A percentile compares a stretch with the other conserved stretches of the same genome.
Evolutionary conservation across 1,140 invertebrate genomes (phyloP).

Genomic region (Lordiphosa mommai): DNA sequence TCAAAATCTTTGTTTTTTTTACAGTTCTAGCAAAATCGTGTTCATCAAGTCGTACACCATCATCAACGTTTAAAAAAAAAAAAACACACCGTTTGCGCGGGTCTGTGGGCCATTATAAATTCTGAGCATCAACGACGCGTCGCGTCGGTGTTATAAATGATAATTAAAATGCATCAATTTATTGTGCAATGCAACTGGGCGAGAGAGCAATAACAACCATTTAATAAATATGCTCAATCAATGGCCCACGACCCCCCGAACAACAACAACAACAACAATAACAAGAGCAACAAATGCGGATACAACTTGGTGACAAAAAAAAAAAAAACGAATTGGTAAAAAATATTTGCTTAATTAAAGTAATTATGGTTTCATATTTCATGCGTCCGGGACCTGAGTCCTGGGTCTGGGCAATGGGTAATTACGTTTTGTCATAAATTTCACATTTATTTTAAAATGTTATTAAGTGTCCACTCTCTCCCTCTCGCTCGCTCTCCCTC

Average conservation of each 20-base stretch:
- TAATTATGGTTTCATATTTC: constrained; percentile 76
- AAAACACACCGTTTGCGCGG: too few species aligned
- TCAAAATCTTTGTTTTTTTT: too few species aligned
- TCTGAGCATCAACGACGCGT: neutral
- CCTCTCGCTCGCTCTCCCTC: neutral
- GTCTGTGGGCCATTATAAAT: too few species aligned
- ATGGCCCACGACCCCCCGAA: constrained; percentile 37
- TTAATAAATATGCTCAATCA: constrained; percentile 75
- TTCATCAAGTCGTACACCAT: too few species aligned
- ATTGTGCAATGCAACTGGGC: constrained; percentile 24
- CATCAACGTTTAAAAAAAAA: too few species aligned
- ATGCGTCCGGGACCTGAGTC: constrained; percentile 34
- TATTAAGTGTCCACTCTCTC: constrained; percentile 45
- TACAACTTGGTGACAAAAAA: neutral
- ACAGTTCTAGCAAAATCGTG: too few species aligned
- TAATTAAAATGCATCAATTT: constrained; percentile 74
- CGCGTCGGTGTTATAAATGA: constrained; percentile 45
- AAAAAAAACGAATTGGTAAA: constrained; percentile 11
- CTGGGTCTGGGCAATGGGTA: constrained; percentile 33
- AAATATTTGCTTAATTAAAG: constrained; percentile 77
- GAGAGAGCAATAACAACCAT: constrained; percentile 59
- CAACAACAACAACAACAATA: too few species aligned
- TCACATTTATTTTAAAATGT: constrained; percentile 72
- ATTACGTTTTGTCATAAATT: constrained; percentile 74
- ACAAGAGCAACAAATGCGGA: neutral